Evolutionary conservation across 2,797 vertebrate species (phyloP).

Genomic region (Diglossa cyanea): DNA sequence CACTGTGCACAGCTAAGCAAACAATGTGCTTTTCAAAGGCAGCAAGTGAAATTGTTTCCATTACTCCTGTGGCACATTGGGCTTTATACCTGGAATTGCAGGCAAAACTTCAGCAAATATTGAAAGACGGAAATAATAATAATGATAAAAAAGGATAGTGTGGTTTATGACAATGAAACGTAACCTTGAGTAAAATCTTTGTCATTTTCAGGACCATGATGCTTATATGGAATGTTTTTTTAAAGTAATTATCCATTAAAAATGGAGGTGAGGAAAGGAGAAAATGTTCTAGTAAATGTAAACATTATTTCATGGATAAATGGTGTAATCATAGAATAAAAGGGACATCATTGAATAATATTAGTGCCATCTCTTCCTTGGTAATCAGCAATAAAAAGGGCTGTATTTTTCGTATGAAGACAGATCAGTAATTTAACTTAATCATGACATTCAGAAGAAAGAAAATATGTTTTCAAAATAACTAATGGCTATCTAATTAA

Average conservation of each 20-base stretch:
- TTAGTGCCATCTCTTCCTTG: fast-evolving
- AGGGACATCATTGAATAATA: not conserved
- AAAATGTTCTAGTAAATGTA: not conserved
- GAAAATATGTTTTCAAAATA: not conserved
- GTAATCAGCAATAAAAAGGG: not conserved
- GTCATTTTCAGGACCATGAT: not conserved
- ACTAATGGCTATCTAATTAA: not conserved
- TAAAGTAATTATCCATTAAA: not conserved
- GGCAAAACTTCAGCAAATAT: not conserved
- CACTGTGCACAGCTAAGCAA: fast-evolving
- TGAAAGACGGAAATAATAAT: fast-evolving
- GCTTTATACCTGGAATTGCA: not conserved
- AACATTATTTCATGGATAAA: not conserved
- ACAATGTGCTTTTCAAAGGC: not conserved
- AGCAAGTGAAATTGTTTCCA: not conserved
- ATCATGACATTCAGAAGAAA: not conserved
- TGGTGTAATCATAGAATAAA: not conserved
- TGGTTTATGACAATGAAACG: not conserved
- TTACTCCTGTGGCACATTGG: not conserved
- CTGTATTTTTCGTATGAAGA: not conserved
- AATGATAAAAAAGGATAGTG: not conserved
- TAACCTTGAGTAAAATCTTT: not conserved
- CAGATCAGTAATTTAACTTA: not conserved
- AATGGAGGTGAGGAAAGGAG: not conserved
- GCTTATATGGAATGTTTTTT: not conserved